phyloP scores from a whole-genome alignment of 2,113 vertebrate genomes.

The Muscicapa adusta region DNA sequence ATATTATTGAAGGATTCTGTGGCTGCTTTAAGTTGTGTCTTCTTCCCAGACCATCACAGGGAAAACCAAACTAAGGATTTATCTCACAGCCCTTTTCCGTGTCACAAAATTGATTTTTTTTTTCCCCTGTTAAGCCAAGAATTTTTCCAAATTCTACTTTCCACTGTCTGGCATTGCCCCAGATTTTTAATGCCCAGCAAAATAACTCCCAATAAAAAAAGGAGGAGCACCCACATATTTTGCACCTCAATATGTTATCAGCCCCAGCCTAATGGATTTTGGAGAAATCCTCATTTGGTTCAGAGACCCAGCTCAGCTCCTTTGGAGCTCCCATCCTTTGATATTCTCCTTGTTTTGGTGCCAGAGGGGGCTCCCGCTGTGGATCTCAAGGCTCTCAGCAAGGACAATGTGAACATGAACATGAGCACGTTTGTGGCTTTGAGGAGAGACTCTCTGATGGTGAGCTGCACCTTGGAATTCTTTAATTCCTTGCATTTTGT shows the following conservation, averaged over 20 bases:
- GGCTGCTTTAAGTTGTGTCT: not conserved
- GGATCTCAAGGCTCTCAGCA: constrained; percentile 52
- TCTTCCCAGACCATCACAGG: not conserved
- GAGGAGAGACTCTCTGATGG: constrained; percentile 38
- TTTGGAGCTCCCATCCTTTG: not conserved
- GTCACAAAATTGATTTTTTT: not conserved
- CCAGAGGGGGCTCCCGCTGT: constrained; percentile 58
- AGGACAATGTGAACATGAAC: constrained; percentile 38
- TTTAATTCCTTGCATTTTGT: rapidly evolving
- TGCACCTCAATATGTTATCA: not conserved
- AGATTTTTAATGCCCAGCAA: not conserved
- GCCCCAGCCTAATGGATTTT: not conserved
- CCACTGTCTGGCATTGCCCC: not conserved
- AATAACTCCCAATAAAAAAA: not conserved
- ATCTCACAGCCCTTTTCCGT: not conserved
- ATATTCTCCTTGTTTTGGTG: not conserved
- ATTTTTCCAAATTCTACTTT: not conserved
- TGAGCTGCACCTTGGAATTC: not conserved
- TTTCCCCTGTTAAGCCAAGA: not conserved
- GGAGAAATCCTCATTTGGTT: not conserved
- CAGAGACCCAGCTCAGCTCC: not conserved
- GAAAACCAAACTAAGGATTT: not conserved
- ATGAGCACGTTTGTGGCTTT: constrained; percentile 40
- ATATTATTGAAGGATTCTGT: not conserved
- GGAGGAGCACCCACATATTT: not conserved